Base-by-base conservation (phyloP, 30 jellyfish, hydroid and myxozoan species). In the Hydractinia symbiolongicarpus region DNA sequence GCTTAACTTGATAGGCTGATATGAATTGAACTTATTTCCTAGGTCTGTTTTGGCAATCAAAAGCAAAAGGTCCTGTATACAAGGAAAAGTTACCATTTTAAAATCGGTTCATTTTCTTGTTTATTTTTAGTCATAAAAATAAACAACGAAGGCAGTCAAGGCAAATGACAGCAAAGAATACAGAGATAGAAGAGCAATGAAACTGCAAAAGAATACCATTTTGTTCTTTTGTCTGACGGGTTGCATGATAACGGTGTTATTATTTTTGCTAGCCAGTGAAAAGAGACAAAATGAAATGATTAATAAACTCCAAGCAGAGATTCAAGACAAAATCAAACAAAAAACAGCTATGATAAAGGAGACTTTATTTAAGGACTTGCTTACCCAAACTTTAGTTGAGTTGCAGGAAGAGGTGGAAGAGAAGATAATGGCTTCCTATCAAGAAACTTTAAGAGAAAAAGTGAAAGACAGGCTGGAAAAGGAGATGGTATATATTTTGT, bases 391-490 rank as follows among this genome's bases (percentile, higher is more conserved):
- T 9, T 7, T 64, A n/a, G 16, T 64, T 64, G 74, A 64, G 9
- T 4, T 64, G 74, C 74, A 64, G 74, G 19, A 64, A 44, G 74
- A 64, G 52, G 52, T 64, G n/a, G 74, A 64, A 51, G 74, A 64
- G 17, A 13, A 1, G 8, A 64, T 64, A 6, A n/a, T 64, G 40
- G 74, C 74, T 6, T n/a, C 19, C 52, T 64, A 64, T 64, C 7
- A 44, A 13, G 52, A 64, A 13, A 51, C 19, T 64, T 64, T 64
- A 64, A 7, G 19, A n/a, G 74, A 6, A 9, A 51, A 64, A 7
- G 74, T 64, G 74, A 7, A 51, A 13, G 8, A 64, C 19, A 44
- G 74, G n/a, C 40, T n/a, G 9, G 7, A 44, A 1, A 64, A 64
- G 40, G 74, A 64, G 9, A 64, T 64, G 74, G 74, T 64, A n/a